These are phyloP conservation scores for Chrysina gloriosa DNA, from an alignment of 2,888 invertebrate genomes.

Conservation along the genomic window DNA sequence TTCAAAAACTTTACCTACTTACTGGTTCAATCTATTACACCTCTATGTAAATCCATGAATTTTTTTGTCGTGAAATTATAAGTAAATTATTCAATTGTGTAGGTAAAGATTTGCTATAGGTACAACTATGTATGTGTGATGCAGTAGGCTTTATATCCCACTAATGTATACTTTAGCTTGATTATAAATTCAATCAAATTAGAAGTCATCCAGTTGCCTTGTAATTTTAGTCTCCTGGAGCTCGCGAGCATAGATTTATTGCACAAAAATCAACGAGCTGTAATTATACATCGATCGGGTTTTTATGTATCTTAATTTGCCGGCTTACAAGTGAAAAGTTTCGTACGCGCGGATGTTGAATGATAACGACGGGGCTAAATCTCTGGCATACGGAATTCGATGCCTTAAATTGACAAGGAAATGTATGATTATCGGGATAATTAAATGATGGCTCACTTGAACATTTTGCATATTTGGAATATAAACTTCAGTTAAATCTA, in stretches of 20 bases:
- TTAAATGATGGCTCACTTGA: constrained; percentile 46
- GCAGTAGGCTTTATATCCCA: not conserved
- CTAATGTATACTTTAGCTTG: constrained; percentile 15
- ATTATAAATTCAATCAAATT: constrained; percentile 33
- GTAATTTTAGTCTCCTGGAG: constrained; percentile 21
- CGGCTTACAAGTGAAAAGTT: constrained; percentile 30
- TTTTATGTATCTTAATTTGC: constrained; percentile 37
- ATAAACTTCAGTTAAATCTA: constrained; percentile 57
- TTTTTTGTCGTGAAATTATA: no score
- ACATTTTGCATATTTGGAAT: constrained; percentile 56
- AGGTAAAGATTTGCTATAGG: no score
- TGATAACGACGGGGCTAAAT: constrained; percentile 23
- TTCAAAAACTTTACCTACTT: no score
- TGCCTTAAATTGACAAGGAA: constrained; percentile 42
- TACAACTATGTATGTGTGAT: not conserved
- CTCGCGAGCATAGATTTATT: constrained; percentile 21
- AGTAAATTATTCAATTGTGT: no score
- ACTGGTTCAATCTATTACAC: no score
- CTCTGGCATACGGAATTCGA: constrained; percentile 32
- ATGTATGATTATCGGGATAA: constrained; percentile 39
- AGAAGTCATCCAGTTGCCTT: constrained; percentile 25
- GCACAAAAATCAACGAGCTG: constrained; percentile 28
- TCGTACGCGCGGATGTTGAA: not conserved
- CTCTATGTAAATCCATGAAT: no score
- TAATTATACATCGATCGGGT: constrained; percentile 39